phyloP scores from a whole-genome alignment of 2,797 vertebrate species.

The Cossypha heuglini region DNA sequence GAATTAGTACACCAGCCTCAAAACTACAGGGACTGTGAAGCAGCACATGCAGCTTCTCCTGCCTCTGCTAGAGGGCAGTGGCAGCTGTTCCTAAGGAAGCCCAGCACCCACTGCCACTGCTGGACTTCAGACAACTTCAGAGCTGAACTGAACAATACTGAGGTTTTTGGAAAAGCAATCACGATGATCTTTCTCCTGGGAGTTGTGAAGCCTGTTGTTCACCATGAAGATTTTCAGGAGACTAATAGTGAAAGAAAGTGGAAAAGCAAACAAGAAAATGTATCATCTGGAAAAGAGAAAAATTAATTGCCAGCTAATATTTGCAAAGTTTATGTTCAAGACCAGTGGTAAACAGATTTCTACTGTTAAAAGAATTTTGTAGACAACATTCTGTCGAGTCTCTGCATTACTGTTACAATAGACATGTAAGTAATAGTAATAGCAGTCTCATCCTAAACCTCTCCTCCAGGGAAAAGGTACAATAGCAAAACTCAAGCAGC shows the following conservation, averaged over 20 bases:
- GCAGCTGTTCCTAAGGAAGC: not conserved
- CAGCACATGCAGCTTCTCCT: not conserved
- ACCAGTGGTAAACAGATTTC: not conserved
- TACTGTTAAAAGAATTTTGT: not conserved
- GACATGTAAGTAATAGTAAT: not conserved
- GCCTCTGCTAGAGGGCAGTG: not conserved
- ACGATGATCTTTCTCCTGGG: not conserved
- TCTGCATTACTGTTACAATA: not conserved
- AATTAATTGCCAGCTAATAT: not conserved
- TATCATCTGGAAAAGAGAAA: not conserved
- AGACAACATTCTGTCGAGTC: not conserved
- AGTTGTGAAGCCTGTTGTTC: not conserved
- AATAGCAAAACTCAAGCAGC: not conserved
- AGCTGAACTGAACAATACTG: not conserved
- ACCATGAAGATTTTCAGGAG: not conserved
- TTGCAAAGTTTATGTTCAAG: not conserved
- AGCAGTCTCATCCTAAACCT: not conserved
- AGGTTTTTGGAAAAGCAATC: not conserved
- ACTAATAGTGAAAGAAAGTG: not conserved
- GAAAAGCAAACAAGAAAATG: not conserved
- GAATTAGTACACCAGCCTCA: fast-evolving
- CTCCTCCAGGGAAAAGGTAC: not conserved
- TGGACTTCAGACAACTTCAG: not conserved
- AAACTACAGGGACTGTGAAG: not conserved
- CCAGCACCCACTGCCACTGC: not conserved